Conservation (phyloP, 2,113 vertebrate species). For the Labrus mixtus region DNA sequence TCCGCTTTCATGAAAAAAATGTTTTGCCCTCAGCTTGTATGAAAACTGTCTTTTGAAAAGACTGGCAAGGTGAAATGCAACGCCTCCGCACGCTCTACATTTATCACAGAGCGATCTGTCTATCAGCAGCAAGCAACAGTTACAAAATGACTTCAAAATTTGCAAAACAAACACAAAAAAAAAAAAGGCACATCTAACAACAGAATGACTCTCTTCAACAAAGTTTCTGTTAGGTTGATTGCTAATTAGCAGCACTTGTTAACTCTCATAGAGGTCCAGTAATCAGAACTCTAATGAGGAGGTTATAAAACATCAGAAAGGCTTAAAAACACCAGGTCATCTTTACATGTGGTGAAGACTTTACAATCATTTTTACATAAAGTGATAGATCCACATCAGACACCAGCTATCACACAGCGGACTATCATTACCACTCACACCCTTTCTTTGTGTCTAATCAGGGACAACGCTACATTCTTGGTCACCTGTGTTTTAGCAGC, state of each 20-base stretch:
- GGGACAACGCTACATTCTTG: no score
- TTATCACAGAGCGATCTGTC: neutral
- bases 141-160: neutral
- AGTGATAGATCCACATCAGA: no score
- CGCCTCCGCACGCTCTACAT: conserved; percentile 33
- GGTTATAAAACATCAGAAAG: conserved; percentile 11
- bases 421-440: no score
- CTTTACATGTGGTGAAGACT: neutral
- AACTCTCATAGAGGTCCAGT: neutral
- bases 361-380: no score
- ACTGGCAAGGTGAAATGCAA: conserved; percentile 67
- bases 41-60: conserved; percentile 67
- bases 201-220: neutral
- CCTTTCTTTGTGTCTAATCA: no score
- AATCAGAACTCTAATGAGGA: conserved; percentile 11
- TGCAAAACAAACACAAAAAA: neutral
- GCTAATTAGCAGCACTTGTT: conserved; percentile 23
- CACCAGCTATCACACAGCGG: no score
- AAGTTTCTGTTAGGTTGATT: conserved; percentile 17
- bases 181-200: neutral
- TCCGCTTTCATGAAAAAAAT: conserved; percentile 56
- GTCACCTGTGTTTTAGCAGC: no score
- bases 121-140: neutral
- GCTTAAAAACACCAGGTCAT: neutral
- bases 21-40: conserved; percentile 44